A percentile compares a stretch with the other conserved stretches of the same genome.
phyloP scores from a whole-genome alignment of 1,140 invertebrate species.

The Paralvinella palmiformis region DNA sequence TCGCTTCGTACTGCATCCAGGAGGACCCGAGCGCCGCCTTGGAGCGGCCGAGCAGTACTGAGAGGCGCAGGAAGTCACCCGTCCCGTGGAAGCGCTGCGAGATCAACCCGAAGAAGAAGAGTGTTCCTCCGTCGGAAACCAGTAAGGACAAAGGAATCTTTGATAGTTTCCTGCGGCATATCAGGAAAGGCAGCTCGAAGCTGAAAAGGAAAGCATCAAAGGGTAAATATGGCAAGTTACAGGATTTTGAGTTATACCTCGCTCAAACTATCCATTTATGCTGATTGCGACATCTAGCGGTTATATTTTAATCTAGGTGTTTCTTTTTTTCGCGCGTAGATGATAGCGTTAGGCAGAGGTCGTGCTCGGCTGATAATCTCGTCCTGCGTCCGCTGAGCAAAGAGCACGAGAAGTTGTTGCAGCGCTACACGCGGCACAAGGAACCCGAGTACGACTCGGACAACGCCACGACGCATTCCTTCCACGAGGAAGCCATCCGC shows the following conservation, averaged over 20 bases:
- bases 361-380: conserved; percentile 17
- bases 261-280: too few relatives aligned
- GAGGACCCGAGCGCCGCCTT: background rate
- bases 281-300: too few relatives aligned
- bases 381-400: conserved; percentile 9
- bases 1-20: background rate
- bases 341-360: conserved; percentile 4
- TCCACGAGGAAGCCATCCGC: background rate
- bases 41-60: background rate
- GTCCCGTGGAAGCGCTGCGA: conserved; percentile 6
- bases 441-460: conserved; percentile 8
- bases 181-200: conserved; percentile 12
- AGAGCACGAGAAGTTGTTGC: conserved; percentile 10
- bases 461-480: background rate
- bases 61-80: conserved; percentile 5
- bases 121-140: background rate
- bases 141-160: conserved; percentile 15
- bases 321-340: background rate
- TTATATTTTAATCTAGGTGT: too few relatives aligned
- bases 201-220: conserved; percentile 12
- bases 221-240: too few relatives aligned
- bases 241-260: too few relatives aligned
- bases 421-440: background rate
- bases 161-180: conserved; percentile 15
- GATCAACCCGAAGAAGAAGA: background rate